Percentiles rank a stretch among this genome's conserved stretches.
Evolutionary conservation across 2,113 vertebrate species (phyloP).

Genomic region (Odocoileus virginianus): DNA sequence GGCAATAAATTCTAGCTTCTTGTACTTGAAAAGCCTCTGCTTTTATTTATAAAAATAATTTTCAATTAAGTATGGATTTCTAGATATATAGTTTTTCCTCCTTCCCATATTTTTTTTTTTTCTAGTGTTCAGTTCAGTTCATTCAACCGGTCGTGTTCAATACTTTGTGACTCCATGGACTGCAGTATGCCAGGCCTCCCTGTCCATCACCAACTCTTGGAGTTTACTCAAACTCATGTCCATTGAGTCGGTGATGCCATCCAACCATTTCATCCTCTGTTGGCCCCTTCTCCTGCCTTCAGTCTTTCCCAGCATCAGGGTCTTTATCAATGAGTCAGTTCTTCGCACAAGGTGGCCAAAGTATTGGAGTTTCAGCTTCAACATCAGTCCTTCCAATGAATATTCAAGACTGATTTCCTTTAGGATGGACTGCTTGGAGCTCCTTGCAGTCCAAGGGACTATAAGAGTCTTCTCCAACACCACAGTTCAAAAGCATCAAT

Average conservation of each 20-base stretch:
- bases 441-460: background rate
- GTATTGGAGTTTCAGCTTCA: background rate
- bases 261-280: background rate
- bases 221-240: background rate
- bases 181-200: background rate
- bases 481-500: background rate
- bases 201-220: background rate
- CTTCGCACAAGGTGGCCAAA: background rate
- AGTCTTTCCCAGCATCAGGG: background rate
- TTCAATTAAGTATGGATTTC: background rate
- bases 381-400: background rate
- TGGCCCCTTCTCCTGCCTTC: background rate
- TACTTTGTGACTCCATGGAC: background rate
- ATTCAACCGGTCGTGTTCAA: accelerated
- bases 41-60: background rate
- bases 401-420: background rate
- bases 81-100: background rate
- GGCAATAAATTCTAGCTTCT: background rate
- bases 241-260: background rate
- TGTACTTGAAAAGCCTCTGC: background rate
- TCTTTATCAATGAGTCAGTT: background rate
- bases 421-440: background rate
- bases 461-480: background rate
- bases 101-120: background rate
- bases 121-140: background rate